These are phyloP conservation scores for Gonioctena quinquepunctata DNA, from an alignment of 1,140 invertebrate genomes.

Conservation along the genomic window DNA sequence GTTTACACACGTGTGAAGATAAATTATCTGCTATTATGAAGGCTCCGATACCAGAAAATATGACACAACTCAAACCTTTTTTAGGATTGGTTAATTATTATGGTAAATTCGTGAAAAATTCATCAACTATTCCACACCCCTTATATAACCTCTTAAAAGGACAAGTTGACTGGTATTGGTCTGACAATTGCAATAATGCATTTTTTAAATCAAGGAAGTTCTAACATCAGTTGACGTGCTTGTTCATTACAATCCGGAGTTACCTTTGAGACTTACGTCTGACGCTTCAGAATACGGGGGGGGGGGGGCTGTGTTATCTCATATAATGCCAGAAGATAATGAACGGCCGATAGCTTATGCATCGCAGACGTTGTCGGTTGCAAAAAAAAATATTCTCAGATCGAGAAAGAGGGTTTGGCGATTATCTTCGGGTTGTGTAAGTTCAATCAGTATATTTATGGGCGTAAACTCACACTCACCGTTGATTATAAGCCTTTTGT, in stretches of 20 bases:
- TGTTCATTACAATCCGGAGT: no score
- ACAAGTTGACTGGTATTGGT: conserved; percentile 33
- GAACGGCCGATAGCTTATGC: conserved; percentile 58
- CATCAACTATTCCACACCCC: conserved; percentile 21
- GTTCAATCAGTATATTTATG: conserved; percentile 48
- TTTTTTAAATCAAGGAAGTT: no score
- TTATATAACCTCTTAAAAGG: conserved; percentile 41
- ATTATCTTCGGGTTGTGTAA: conserved; percentile 58
- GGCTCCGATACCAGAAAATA: neutral
- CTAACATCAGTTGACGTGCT: no score
- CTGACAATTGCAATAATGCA: conserved; percentile 30
- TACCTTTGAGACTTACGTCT: conserved; percentile 1
- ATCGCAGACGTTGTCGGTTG: conserved; percentile 55
- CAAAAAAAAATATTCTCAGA: conserved; percentile 60
- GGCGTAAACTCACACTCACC: neutral
- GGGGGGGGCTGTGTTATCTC: conserved; percentile 57
- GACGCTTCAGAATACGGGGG: conserved; percentile 54
- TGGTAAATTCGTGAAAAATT: conserved; percentile 44
- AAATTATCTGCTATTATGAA: conserved; percentile 7
- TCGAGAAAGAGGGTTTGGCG: conserved; percentile 61
- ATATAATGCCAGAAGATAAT: conserved; percentile 46
- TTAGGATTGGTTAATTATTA: conserved; percentile 56
- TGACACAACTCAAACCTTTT: conserved; percentile 46
- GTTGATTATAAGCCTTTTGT: neutral
- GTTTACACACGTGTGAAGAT: conserved; percentile 41